Conservation (phyloP, 2,797 vertebrate genomes). For the Anabacerthia variegaticeps region DNA sequence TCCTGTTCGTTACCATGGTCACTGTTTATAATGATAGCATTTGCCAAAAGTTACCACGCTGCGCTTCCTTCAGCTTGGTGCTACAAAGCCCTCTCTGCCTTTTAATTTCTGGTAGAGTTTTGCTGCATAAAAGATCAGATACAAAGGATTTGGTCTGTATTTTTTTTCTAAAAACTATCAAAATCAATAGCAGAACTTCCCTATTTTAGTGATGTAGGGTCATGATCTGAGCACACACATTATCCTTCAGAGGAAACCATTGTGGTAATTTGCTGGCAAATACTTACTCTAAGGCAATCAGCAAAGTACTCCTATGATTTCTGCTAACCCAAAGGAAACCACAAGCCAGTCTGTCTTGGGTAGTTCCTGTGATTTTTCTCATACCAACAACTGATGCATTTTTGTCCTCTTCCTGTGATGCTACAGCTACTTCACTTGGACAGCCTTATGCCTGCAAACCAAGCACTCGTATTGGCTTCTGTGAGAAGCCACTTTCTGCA, state of each 20-base stretch:
- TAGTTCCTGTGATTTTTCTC: constrained; percentile 57
- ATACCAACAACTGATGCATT: constrained; percentile 7
- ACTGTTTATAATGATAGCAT: neutral
- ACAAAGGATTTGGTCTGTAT: neutral
- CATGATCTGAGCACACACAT: neutral
- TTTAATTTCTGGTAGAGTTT: neutral
- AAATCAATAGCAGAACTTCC: neutral
- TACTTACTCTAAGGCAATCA: neutral
- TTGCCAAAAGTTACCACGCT: neutral
- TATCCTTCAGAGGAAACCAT: neutral
- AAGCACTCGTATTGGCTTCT: neutral
- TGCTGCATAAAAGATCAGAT: neutral
- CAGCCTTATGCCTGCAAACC: neutral
- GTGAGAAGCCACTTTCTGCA: neutral
- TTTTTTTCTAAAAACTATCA: neutral
- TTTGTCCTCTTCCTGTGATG: constrained; percentile 7
- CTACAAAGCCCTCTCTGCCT: neutral
- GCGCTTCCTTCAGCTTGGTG: neutral
- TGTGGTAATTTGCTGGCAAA: constrained; percentile 29
- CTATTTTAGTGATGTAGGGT: neutral
- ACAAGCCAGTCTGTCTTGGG: constrained; percentile 17
- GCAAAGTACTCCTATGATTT: neutral
- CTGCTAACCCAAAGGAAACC: constrained; percentile 44
- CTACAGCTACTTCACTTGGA: neutral
- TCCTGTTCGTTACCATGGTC: neutral